phyloP scores from a whole-genome alignment of 2,113 vertebrate species.

The Probosciger aterrimus region DNA sequence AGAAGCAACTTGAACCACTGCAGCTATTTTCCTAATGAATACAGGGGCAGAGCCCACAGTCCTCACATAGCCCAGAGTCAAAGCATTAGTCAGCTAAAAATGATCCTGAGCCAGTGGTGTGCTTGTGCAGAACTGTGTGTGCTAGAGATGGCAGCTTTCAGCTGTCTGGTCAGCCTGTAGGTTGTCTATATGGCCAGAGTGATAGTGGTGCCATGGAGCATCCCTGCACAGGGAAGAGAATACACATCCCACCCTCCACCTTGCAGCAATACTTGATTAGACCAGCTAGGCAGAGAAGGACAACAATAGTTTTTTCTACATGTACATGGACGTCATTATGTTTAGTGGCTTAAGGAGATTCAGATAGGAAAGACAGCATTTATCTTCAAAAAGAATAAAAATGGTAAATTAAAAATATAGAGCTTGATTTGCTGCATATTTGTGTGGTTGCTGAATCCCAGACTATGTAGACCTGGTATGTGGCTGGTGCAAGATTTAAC shows the following conservation, averaged over 20 bases:
- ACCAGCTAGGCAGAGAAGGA: background rate
- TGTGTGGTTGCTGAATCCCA: background rate
- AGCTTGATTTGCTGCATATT: background rate
- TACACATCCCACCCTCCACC: background rate
- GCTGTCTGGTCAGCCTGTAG: background rate
- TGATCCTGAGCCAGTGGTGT: background rate
- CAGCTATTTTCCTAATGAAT: conserved; percentile 2
- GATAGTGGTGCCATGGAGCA: background rate
- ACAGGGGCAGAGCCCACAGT: background rate
- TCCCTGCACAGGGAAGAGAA: background rate
- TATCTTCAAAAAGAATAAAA: background rate
- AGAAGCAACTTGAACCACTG: background rate
- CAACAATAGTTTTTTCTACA: background rate
- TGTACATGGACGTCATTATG: background rate
- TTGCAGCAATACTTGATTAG: background rate
- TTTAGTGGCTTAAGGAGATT: background rate
- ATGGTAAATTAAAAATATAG: background rate
- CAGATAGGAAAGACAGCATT: background rate
- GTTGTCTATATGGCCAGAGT: background rate
- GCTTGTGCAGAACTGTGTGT: rapidly evolving
- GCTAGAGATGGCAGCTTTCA: background rate
- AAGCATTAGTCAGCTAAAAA: background rate
- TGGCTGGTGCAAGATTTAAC: background rate
- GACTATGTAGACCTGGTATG: background rate
- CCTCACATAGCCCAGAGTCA: background rate